Evolutionary conservation across 2,113 vertebrate species (phyloP).

Genomic region (Python bivittatus): DNA sequence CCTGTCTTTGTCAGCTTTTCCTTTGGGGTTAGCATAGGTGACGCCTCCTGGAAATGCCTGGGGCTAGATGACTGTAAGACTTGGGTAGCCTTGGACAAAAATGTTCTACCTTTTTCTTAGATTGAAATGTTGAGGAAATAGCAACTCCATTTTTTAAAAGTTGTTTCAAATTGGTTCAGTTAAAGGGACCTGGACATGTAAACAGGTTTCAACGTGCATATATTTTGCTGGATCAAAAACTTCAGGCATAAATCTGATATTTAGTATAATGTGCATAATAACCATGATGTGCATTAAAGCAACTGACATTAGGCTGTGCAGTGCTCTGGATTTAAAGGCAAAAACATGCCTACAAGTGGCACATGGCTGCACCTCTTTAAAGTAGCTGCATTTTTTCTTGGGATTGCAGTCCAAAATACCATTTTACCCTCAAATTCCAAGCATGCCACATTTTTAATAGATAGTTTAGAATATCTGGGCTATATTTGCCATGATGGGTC

Average conservation of each 20-base stretch:
- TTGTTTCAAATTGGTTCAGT: neutral
- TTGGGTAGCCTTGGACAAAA: neutral
- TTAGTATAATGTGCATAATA: neutral
- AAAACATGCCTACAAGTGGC: neutral
- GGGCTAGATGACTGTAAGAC: neutral
- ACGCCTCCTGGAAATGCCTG: neutral
- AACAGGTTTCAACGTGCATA: neutral
- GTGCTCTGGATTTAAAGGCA: neutral
- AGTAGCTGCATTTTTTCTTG: neutral
- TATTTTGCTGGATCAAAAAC: neutral
- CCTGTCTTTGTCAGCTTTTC: neutral
- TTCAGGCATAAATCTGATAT: neutral
- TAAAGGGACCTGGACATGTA: neutral
- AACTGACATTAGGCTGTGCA: neutral
- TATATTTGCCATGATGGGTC: neutral
- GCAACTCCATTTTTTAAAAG: neutral
- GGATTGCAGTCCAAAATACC: neutral
- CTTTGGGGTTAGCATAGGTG: neutral
- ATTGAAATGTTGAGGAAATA: neutral
- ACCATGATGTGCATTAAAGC: neutral
- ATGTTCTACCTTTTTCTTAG: neutral
- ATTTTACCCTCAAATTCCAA: neutral
- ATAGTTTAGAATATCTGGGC: no score
- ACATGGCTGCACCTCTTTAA: neutral
- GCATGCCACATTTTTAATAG: neutral